Base-by-base conservation (phyloP, 2,888 invertebrate genomes). In the Oligia latruncula region DNA sequence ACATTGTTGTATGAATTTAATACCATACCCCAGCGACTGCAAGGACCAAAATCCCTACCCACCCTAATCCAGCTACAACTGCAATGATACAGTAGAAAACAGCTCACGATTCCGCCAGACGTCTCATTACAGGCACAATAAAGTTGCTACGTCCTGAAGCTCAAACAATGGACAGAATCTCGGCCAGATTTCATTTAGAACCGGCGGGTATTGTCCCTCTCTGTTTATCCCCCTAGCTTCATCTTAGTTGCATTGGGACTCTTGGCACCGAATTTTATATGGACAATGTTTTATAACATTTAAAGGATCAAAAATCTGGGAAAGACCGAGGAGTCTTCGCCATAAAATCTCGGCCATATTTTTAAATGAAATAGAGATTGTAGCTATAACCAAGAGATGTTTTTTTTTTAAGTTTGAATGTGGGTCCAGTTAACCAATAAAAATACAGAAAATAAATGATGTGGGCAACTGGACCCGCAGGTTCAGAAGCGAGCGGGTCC, bases 91-190 rank as follows among this genome's bases (percentile, higher is more conserved):
- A 82, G 84, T 84, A 40, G 80, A 78, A 80, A 76, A 83, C 83
- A 82, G 82, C 81, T 84, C 83, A 87, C 83, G 87, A 83, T 81
- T 81, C 81, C 82, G 65, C 74, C 75, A 85, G 87, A 55, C 82
- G 90, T 89, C 92, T 92, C 92, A 92, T 92, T 92, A 92, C 90
- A 83, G 85, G 86, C 88, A 92, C 91, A 92, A 92, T 92, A 91
- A 90, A 92, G 89, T 89, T 81, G 88, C 89, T 78, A 81, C 88
- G 90, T 92, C 87, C 87, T 87, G 79, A 66, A 81, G 77, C 83
- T 90, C 91, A 92, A 92, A 92, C 92, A 92, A 92, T 91, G 89
- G 88, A 87, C 85, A 66, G 85, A 81, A 81, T 81, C 84, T 84
- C 89, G 88, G 86, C 83, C 89, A 90, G 91, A 90, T 90, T 91